Percentiles rank a stretch among this genome's conserved stretches.
These are phyloP conservation scores for Nomada lathburiana DNA, from an alignment of 2,888 invertebrate species.

Conservation along the genomic window DNA sequence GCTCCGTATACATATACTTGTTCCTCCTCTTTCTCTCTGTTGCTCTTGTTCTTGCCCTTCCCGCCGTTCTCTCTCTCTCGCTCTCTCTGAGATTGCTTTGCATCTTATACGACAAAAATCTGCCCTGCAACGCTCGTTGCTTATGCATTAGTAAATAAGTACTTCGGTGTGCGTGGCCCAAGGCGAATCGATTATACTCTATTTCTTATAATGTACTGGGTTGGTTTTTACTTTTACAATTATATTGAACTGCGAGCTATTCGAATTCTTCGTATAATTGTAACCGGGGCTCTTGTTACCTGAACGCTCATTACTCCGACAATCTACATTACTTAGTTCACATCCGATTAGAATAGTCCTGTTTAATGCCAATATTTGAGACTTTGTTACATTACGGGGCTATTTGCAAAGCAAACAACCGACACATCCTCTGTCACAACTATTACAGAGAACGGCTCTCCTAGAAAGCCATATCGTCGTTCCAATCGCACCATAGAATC, in stretches of 20 bases:
- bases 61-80: neutral
- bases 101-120: slow-evolving; percentile 55
- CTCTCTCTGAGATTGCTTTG: slow-evolving; percentile 15
- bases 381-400: no score
- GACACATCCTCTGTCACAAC: neutral
- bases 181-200: slow-evolving; percentile 35
- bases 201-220: neutral
- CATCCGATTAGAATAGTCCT: no score
- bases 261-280: no score
- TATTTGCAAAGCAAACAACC: neutral
- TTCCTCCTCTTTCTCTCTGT: slow-evolving; percentile 11
- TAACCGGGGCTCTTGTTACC: neutral
- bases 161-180: slow-evolving; percentile 32
- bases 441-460: neutral
- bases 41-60: neutral
- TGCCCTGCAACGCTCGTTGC: slow-evolving; percentile 57
- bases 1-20: slow-evolving; percentile 24
- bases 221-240: no score
- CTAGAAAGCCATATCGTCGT: neutral
- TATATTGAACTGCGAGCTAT: no score
- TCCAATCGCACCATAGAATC: neutral
- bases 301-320: neutral
- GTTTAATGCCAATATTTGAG: no score
- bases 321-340: no score
- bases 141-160: slow-evolving; percentile 63